phyloP scores from a whole-genome alignment of 35 echinoderm and acorn worm species.

The Patiria miniata region DNA sequence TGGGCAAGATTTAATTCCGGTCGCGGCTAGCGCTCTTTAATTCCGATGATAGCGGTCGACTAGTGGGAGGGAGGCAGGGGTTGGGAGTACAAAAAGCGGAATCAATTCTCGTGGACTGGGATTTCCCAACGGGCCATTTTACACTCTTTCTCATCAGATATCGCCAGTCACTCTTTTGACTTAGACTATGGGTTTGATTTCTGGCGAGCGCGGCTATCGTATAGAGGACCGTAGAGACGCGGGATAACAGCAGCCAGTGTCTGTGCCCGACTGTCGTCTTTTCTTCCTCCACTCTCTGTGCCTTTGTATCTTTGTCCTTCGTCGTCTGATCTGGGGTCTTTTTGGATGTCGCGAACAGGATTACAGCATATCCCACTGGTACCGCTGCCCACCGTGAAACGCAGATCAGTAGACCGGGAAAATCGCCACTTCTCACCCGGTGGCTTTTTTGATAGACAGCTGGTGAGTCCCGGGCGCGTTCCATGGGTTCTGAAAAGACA shows the following conservation, averaged over 20 bases:
- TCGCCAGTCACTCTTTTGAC: neutral
- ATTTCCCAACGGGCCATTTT: slow-evolving; percentile 25
- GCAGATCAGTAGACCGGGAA: slow-evolving; percentile 3
- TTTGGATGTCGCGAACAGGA: neutral
- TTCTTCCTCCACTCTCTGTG: too few species aligned
- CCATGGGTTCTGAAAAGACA: neutral
- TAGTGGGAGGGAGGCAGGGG: too few species aligned
- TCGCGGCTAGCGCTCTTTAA: too few species aligned
- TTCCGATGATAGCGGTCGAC: too few species aligned
- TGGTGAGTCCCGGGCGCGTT: neutral
- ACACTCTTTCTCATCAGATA: slow-evolving; percentile 15
- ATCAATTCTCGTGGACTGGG: neutral
- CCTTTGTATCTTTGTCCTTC: neutral
- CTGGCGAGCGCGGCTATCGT: too few species aligned
- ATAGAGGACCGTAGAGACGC: too few species aligned
- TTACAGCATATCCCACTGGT: neutral
- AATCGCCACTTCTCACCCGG: neutral
- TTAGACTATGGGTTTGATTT: neutral
- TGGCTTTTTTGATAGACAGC: slow-evolving; percentile 22
- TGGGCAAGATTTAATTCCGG: slow-evolving; percentile 26
- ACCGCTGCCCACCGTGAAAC: neutral
- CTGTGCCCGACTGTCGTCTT: too few species aligned
- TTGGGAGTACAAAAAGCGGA: neutral
- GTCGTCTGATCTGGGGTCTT: neutral
- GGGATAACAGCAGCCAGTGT: too few species aligned